Conservation (phyloP, 1,140 invertebrate genomes). For the Drosophila aff. region DNA sequence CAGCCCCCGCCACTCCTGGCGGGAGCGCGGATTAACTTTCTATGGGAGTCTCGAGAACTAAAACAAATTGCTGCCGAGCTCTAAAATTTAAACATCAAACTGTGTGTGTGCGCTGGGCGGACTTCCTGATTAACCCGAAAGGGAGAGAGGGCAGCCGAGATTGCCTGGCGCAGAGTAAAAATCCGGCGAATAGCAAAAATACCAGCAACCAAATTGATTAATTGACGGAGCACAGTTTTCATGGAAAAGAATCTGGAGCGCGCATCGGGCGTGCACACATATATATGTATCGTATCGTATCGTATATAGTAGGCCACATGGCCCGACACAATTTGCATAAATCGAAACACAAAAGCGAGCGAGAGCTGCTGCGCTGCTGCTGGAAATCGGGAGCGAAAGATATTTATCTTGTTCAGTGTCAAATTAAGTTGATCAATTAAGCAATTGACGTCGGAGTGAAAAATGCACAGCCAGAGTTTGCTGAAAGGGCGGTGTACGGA, state of each 20-base stretch:
- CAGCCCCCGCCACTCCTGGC: neutral
- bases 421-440: constrained; percentile 85
- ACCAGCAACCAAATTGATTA: constrained; percentile 73
- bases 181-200: constrained; percentile 58
- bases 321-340: constrained; percentile 76
- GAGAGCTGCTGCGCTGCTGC: constrained; percentile 38
- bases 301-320: constrained; percentile 58
- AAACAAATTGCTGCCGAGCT: constrained; percentile 69
- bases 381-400: constrained; percentile 76
- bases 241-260: constrained; percentile 73
- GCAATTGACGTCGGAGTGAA: constrained; percentile 70
- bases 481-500: constrained; percentile 6
- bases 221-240: constrained; percentile 76
- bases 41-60: constrained; percentile 37
- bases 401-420: constrained; percentile 80
- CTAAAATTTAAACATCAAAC: constrained; percentile 77
- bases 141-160: constrained; percentile 13
- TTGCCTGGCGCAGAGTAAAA: constrained; percentile 23
- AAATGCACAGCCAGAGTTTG: constrained; percentile 48
- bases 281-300: constrained; percentile 5
- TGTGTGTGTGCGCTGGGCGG: constrained; percentile 35
- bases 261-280: constrained; percentile 29
- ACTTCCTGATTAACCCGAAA: constrained; percentile 80
- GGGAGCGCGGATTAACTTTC: constrained; percentile 10
- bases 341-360: constrained; percentile 76